phyloP scores from a whole-genome alignment of 2,888 invertebrate genomes.

The Caenorhabditis wallacei region DNA sequence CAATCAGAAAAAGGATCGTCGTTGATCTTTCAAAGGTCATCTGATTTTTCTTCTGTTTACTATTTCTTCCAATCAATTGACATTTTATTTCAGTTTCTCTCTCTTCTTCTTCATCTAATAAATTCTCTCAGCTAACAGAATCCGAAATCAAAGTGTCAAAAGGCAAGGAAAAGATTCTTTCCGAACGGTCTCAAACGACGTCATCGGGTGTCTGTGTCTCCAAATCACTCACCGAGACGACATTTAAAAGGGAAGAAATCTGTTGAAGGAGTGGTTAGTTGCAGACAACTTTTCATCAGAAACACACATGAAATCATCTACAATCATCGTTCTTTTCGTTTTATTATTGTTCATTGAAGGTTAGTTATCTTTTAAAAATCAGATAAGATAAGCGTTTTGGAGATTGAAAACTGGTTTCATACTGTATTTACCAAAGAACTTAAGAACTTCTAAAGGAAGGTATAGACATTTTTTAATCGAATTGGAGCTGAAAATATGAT shows the following conservation, averaged over 20 bases:
- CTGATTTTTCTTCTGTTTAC: constrained; percentile 29
- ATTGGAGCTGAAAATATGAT: background rate
- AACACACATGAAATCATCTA: constrained; percentile 26
- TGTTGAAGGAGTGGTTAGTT: constrained; percentile 35
- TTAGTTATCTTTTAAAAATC: constrained; percentile 29
- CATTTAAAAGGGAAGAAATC: constrained; percentile 46
- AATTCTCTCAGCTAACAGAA: constrained; percentile 11
- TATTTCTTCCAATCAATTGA: too few relatives aligned
- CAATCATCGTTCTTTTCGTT: constrained; percentile 23
- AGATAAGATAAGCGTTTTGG: background rate
- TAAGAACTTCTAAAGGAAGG: too few relatives aligned
- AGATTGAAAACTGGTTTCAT: too few relatives aligned
- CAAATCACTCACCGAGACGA: constrained; percentile 52
- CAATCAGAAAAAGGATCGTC: constrained; percentile 19
- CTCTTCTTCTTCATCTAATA: background rate
- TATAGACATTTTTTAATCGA: too few relatives aligned
- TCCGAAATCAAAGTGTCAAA: constrained; percentile 54
- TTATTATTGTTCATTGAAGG: constrained; percentile 36
- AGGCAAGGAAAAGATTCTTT: constrained; percentile 16
- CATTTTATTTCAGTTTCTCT: background rate
- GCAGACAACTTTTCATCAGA: constrained; percentile 30
- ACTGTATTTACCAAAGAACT: background rate
- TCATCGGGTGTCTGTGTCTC: constrained; percentile 45
- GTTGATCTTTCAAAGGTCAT: constrained; percentile 52
- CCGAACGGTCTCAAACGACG: constrained; percentile 55